These are phyloP conservation scores for Strigops habroptila DNA, from an alignment of 2,113 vertebrate genomes.

Conservation along the genomic window DNA sequence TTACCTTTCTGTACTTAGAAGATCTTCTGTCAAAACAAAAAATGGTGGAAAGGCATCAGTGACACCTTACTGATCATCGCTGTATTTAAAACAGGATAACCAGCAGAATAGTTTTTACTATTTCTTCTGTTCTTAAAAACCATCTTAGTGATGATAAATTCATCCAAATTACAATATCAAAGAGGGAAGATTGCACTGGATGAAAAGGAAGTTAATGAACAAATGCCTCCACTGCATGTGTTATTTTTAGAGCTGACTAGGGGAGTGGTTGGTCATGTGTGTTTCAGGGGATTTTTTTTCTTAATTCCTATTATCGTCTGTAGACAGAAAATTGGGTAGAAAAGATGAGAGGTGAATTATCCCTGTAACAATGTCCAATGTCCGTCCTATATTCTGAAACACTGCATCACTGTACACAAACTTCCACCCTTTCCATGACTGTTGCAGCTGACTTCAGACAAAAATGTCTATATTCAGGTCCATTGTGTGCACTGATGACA, in stretches of 20 bases:
- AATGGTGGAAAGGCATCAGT: not conserved
- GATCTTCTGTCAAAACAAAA: not conserved
- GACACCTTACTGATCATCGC: not conserved
- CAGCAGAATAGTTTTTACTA: not conserved
- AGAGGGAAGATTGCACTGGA: slow-evolving; percentile 11
- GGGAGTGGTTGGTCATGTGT: not conserved
- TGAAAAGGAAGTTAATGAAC: slow-evolving; percentile 49
- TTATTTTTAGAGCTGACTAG: slow-evolving; percentile 19
- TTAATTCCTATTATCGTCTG: not conserved
- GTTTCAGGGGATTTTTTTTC: not conserved
- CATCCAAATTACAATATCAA: slow-evolving; percentile 39
- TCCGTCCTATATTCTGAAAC: not conserved
- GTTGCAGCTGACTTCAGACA: not conserved
- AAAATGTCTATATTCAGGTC: not conserved
- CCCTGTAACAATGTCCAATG: too few species aligned
- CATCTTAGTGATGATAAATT: not conserved
- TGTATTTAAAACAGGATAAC: not conserved
- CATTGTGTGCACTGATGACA: not conserved
- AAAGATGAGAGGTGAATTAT: not conserved
- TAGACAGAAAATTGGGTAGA: not conserved
- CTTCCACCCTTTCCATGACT: not conserved
- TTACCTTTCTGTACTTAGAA: not conserved
- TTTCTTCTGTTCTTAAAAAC: not conserved
- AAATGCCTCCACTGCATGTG: not conserved
- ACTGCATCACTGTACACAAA: not conserved